A percentile compares a stretch with the other conserved stretches of the same genome.
Conservation (phyloP, 2,797 vertebrate species). For the Chelonia mydas region DNA sequence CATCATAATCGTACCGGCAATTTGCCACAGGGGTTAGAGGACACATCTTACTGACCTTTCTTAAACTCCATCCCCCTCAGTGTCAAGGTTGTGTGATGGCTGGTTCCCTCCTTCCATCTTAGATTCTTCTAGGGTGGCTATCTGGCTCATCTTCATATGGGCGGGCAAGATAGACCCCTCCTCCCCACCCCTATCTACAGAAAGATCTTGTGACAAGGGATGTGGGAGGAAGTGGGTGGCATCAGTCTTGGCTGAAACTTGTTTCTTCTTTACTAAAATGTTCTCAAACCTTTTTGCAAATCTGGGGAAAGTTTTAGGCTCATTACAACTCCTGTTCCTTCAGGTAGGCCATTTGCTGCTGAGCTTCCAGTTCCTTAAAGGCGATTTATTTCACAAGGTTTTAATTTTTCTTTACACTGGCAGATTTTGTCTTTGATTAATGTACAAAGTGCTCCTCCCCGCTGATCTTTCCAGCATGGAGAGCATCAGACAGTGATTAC, state of each 20-base stretch:
- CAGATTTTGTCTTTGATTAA: not conserved
- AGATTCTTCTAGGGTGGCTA: not conserved
- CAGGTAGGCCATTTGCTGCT: not conserved
- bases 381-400: conserved; percentile 1
- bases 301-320: conserved; percentile 22
- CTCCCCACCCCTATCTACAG: not conserved
- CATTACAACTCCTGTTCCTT: not conserved
- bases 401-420: not conserved
- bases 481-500: not conserved
- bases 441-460: not conserved
- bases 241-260: not conserved
- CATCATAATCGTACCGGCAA: too few relatives aligned
- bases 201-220: not conserved
- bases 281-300: not conserved
- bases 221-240: not conserved
- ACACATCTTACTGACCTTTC: not conserved
- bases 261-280: not conserved
- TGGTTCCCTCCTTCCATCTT: not conserved
- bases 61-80: not conserved
- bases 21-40: not conserved
- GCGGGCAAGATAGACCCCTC: not conserved
- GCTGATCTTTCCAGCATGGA: not conserved
- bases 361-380: conserved; percentile 18
- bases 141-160: not conserved
- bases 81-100: not conserved